phyloP scores from a whole-genome alignment of 1,140 invertebrate species.

The Agrilus planipennis region DNA sequence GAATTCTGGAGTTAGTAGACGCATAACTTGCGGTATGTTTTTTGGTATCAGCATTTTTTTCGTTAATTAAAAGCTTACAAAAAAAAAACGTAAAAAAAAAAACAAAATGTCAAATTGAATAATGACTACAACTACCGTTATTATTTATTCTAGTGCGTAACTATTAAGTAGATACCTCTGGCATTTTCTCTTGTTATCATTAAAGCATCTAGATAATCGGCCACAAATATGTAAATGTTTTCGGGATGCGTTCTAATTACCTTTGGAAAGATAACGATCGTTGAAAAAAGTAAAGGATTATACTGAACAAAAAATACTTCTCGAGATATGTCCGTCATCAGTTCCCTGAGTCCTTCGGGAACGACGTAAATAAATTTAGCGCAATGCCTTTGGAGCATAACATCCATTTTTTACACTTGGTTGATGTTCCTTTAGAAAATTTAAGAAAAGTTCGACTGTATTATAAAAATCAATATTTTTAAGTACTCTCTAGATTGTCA shows the following conservation, averaged over 20 bases:
- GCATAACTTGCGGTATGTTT: not conserved
- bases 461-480: too few species aligned
- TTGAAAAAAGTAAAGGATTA: not conserved
- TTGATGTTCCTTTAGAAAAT: too few species aligned
- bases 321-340: slow-evolving; percentile 55
- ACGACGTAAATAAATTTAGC: slow-evolving; percentile 31
- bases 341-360: slow-evolving; percentile 53
- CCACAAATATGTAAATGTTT: slow-evolving; percentile 49
- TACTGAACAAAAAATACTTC: slow-evolving; percentile 35
- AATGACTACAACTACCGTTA: not conserved
- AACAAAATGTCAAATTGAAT: not conserved
- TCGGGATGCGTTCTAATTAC: slow-evolving; percentile 48
- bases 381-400: slow-evolving; percentile 27
- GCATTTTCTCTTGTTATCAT: slow-evolving; percentile 53
- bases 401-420: slow-evolving; percentile 32
- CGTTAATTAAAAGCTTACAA: too few species aligned
- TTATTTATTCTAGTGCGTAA: too few species aligned
- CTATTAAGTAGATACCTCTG: slow-evolving; percentile 27
- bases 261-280: slow-evolving; percentile 18
- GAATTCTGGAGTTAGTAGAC: not conserved
- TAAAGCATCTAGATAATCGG: slow-evolving; percentile 54
- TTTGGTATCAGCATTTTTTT: not conserved
- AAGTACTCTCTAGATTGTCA: too few species aligned
- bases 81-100: not conserved
- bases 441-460: too few species aligned